phyloP scores from a whole-genome alignment of 1,140 invertebrate genomes.

The Dendroctonus ponderosae region DNA sequence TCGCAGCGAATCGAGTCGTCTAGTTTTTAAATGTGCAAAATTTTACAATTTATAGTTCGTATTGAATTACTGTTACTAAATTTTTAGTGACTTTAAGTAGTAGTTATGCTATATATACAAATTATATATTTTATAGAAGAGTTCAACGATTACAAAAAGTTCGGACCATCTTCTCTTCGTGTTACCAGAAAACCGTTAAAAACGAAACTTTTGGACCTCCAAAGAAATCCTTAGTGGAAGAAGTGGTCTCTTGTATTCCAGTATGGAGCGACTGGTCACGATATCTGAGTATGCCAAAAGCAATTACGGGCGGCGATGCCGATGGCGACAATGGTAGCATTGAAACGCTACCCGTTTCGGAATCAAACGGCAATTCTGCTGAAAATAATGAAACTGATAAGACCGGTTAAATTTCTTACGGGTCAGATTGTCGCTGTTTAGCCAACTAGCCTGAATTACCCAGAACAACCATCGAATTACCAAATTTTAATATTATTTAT shows the following conservation, averaged over 20 bases:
- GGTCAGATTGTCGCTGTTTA: neutral
- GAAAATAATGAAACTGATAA: neutral
- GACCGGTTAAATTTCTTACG: slow-evolving; percentile 3
- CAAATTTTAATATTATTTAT: slow-evolving; percentile 11
- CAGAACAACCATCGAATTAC: neutral
- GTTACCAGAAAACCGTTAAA: slow-evolving; percentile 25
- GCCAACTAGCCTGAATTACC: too few species aligned
- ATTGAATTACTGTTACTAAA: too few species aligned
- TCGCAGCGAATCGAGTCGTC: too few species aligned
- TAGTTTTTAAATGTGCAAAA: too few species aligned
- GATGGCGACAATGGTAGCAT: slow-evolving; percentile 2
- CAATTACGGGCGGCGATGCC: neutral
- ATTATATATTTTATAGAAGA: slow-evolving; percentile 10
- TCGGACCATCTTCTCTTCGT: slow-evolving; percentile 15
- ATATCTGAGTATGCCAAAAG: neutral
- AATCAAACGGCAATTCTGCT: slow-evolving; percentile 9
- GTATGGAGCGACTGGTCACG: slow-evolving; percentile 3
- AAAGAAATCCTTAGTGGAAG: slow-evolving; percentile 18
- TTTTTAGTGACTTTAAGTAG: too few species aligned
- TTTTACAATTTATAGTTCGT: too few species aligned
- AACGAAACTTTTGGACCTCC: slow-evolving; percentile 20
- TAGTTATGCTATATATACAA: too few species aligned
- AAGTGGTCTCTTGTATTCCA: slow-evolving; percentile 3
- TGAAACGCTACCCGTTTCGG: neutral
- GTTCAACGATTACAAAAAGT: slow-evolving; percentile 18